Conservation (phyloP, 64 coral and sea anemone genomes). For the Pocillopora verrucosa region DNA sequence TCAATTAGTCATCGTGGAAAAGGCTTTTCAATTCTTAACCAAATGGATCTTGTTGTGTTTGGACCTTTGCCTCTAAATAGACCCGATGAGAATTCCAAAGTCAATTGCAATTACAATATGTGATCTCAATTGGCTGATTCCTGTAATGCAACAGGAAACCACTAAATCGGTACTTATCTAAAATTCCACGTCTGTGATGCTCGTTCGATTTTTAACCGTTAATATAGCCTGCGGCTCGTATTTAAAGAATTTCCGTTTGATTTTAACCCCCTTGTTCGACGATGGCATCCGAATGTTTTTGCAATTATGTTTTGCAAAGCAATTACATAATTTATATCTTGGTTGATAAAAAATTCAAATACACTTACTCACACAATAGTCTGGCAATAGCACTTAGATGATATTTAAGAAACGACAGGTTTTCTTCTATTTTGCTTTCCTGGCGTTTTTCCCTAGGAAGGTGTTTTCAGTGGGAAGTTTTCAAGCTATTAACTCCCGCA, state of each 20-base stretch:
- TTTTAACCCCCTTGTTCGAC: background rate
- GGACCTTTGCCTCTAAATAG: background rate
- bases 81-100: background rate
- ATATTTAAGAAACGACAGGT: too few relatives aligned
- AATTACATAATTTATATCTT: too few relatives aligned
- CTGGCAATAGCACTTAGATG: too few relatives aligned
- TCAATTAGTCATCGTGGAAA: conserved; percentile 9
- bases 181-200: background rate
- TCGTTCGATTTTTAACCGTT: background rate
- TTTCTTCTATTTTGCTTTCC: too few relatives aligned
- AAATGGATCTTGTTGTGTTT: background rate
- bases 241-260: background rate
- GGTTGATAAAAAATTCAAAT: too few relatives aligned
- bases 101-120: background rate
- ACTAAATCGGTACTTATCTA: background rate
- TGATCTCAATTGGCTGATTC: background rate
- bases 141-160: conserved; percentile 10
- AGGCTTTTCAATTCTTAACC: background rate
- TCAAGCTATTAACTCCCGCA: too few relatives aligned
- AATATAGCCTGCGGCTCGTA: conserved; percentile 7
- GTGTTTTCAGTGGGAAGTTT: too few relatives aligned
- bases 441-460: too few relatives aligned
- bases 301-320: too few relatives aligned
- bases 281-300: background rate
- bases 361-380: too few relatives aligned